Evolutionary conservation across 2,888 invertebrate genomes (phyloP), one percentile per base, ranked within the genome.

Genomic region (Tuberolachnus salignus): DNA sequence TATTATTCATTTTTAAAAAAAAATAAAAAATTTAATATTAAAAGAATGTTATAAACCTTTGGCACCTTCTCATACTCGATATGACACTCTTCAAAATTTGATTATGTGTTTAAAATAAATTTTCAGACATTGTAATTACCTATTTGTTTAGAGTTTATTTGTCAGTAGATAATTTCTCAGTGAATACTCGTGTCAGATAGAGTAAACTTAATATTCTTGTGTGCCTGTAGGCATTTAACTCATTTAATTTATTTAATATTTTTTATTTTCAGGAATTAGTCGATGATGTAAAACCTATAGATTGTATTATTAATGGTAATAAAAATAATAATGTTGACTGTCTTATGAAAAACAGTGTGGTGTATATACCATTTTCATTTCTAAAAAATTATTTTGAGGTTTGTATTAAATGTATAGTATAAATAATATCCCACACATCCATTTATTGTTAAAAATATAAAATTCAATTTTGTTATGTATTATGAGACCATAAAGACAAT

Each of bases 351-450:
- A 90, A 90, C n/a, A 91, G 92, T 83, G 95, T 96, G 87, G 92
- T 97, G 46, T 97, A 91, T 85, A 87, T 97, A 83, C 97, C 97
- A 26, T 97, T 97, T 87, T 92, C 94, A 64, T 96, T 97, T 85
- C 88, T 97, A 83, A 92, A 93, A 84, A 94, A 93, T 85, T 97
- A 97, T 87, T 97, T 97, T 87, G 97, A 97, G 90, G 92, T 94
- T 83, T 84, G 85, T 84, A 34, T 72, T 49, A 51, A 19, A n/a
- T n/a, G 26, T 11, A 59, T 59, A 14, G 26, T 13, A 59, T 59
- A 14, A 19, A n/a, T 51, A 34, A n/a, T 53, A 53, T n/a, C 53
- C 53, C 19, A 34, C 1, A 0, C n/a, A 1, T 10, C 46, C 13
- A 46, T 46, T 46, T 46, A 46, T 46, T 46, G 10, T 46, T 46